Conservation (phyloP, 92 coral and sea anemone species). For the Epizoanthus stellaris region DNA sequence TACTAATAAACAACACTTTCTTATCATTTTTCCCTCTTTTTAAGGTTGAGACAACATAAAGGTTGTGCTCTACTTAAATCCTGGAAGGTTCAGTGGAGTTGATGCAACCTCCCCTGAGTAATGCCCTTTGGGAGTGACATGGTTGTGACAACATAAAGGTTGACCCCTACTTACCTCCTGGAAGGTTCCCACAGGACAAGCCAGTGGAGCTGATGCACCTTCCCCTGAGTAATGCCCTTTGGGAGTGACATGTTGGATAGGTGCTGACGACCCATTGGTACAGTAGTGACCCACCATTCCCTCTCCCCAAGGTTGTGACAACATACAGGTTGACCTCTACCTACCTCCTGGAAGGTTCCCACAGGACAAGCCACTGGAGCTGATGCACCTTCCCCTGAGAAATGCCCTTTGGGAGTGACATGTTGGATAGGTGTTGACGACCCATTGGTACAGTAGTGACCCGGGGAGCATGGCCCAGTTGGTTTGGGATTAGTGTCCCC, state of each 20-base stretch:
- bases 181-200: constrained; percentile 92
- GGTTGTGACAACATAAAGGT: not conserved
- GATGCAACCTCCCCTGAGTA: constrained; percentile 80
- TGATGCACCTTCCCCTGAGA: constrained; percentile 75
- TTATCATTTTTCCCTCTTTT: too few relatives aligned
- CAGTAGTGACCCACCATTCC: constrained; percentile 78
- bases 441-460: constrained; percentile 89
- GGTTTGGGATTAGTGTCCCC: constrained; percentile 96
- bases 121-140: constrained; percentile 64
- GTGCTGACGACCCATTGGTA: too few relatives aligned
- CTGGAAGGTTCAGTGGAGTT: constrained; percentile 77
- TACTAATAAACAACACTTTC: too few relatives aligned
- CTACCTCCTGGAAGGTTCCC: constrained; percentile 94
- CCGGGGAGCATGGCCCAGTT: constrained; percentile 94
- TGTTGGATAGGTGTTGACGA: constrained; percentile 90
- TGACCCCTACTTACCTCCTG: constrained; percentile 74
- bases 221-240: constrained; percentile 85
- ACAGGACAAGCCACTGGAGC: constrained; percentile 81
- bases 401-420: constrained; percentile 84
- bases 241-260: not conserved
- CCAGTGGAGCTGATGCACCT: constrained; percentile 70
- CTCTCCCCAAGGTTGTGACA: too few relatives aligned
- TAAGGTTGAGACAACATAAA: not conserved
- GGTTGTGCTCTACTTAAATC: constrained; percentile 57
- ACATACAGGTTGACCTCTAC: not conserved